phyloP scores from a whole-genome alignment of 1,140 invertebrate species.

The Penaeus chinensis region DNA sequence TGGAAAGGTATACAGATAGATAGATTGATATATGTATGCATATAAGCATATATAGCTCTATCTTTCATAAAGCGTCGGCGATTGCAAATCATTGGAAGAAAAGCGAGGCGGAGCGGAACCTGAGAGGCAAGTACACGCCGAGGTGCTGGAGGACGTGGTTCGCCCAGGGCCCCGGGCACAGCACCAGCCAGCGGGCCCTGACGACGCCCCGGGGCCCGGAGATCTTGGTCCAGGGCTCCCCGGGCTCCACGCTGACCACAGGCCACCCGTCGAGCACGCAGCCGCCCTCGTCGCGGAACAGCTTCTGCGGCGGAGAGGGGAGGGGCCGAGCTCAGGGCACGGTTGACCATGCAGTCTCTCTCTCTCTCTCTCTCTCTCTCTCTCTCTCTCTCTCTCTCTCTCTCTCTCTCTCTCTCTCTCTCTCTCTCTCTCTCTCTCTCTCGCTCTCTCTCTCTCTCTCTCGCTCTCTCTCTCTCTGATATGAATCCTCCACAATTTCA shows the following conservation, averaged over 20 bases:
- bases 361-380: too few relatives aligned
- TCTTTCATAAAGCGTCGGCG: too few relatives aligned
- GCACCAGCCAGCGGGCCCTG: constrained; percentile 5
- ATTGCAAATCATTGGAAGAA: too few relatives aligned
- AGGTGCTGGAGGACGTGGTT: background rate
- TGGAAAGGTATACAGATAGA: too few relatives aligned
- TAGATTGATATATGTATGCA: too few relatives aligned
- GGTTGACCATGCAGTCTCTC: too few relatives aligned
- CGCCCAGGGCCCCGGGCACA: constrained; percentile 30
- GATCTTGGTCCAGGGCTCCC: constrained; percentile 11
- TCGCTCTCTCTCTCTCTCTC: too few relatives aligned
- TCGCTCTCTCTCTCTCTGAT: too few relatives aligned
- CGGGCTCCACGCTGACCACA: background rate
- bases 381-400: background rate
- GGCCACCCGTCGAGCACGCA: constrained; percentile 24
- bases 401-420: background rate
- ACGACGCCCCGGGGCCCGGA: constrained; percentile 6
- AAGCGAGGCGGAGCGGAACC: background rate
- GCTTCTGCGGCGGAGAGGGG: background rate
- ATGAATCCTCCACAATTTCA: too few relatives aligned
- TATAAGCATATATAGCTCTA: too few relatives aligned
- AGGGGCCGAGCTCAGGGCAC: background rate
- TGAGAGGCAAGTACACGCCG: constrained; percentile 18
- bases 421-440: too few relatives aligned
- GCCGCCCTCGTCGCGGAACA: constrained; percentile 21